Evolutionary conservation across 2,113 vertebrate genomes (phyloP).

Genomic region (Crotalus tigris): DNA sequence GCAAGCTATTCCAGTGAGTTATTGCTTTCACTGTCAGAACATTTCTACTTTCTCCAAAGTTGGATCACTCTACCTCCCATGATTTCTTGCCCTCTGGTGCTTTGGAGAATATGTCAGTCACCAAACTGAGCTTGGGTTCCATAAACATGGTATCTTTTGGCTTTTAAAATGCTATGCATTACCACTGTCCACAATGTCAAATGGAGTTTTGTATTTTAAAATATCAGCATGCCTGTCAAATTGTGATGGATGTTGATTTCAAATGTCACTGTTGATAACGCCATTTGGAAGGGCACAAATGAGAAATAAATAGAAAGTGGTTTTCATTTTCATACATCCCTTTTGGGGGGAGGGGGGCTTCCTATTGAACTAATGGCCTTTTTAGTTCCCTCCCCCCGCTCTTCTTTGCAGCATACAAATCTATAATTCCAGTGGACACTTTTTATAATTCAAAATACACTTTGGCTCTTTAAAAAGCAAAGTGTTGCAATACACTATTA

Average conservation of each 20-base stretch:
- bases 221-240: not conserved
- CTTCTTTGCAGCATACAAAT: not conserved
- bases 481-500: slow-evolving; percentile 9
- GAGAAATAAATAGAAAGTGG: not conserved
- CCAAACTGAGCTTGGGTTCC: not conserved
- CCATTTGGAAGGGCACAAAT: not conserved
- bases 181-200: not conserved
- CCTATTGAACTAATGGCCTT: not conserved
- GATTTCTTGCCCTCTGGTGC: not conserved
- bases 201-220: not conserved
- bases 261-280: not conserved
- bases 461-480: not conserved
- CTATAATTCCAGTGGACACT: not conserved
- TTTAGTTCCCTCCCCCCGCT: not conserved
- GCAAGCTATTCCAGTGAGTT: not conserved
- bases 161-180: not conserved
- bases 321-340: not conserved
- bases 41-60: not conserved
- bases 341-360: not conserved
- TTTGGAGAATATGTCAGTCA: not conserved
- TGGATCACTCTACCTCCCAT: not conserved
- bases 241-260: not conserved
- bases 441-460: slow-evolving; percentile 18
- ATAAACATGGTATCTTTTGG: not conserved
- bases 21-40: not conserved